Base-by-base conservation (phyloP, 2,888 invertebrate genomes). In the Abrostola tripartita region DNA sequence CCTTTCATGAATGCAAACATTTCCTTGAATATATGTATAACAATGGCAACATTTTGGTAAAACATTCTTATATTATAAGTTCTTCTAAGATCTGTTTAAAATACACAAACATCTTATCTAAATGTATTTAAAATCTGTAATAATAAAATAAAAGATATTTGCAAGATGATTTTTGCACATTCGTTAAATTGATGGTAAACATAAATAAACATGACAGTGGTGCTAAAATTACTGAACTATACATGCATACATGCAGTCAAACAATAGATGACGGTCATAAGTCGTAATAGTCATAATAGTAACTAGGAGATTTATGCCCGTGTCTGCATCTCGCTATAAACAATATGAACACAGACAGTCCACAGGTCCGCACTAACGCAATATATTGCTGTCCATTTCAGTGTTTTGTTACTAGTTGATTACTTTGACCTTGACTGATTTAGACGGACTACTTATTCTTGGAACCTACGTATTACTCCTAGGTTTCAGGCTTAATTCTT, bases 281-380 rank as follows among this genome's bases (percentile, higher is more conserved):
- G 56, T 62, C 36, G 54, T 74, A 54, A 67, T 57, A 64, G 52
- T 35, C 36, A 42, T 50, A 61, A 69, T 69, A 67, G 61, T 77
- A 66, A 75, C 56, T 36, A 5, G 35, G 61, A 68, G 67, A 78
- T 72, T 79, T 74, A 79, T 58, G 61, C 51, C 36, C 41, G 49
- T 12, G 58, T 62, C 60, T 72, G 54, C 6, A 61, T 44, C 59
- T 55, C 38, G 35, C 61, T 47, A 57, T 72, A 59, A 68, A 65
- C 52, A 8, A 12, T 47, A 57, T 72, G 56, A 68, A 65, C 52
- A 8, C n/a, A 52, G 68, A 72, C 76, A 73, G 66, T 80, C 75
- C 61, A 56, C 44, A 74, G 71, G 59, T 78, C 76, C 73, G 63
- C 67, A 54, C 65, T 63, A 77, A 61, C 66, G 58, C 52, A 75